Base-by-base conservation (phyloP, 1,140 invertebrate genomes). In the Eumaeus atala region DNA sequence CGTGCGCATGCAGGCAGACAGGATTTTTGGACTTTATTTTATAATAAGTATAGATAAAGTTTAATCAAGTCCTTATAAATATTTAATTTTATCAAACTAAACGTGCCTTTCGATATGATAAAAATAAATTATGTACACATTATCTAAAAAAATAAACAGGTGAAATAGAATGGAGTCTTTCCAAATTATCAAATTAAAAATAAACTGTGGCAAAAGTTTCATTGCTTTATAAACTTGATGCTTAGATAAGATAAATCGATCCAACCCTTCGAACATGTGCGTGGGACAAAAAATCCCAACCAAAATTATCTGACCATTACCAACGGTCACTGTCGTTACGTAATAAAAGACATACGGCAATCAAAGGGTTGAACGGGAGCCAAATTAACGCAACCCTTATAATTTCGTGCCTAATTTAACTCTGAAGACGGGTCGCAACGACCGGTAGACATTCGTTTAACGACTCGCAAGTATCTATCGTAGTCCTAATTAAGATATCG, bases 231-330 rank as follows among this genome's bases (percentile, higher is more conserved):
- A 44, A 44, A 16, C 14, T 16, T 14, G 14, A 9, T 17, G 40
- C 5, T 44, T 14, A 44, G 40, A 44, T 44, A 44, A 44, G 21
- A 28, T 28, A 28, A 28, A 28, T 3, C 2, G 6, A 44, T 14
- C 40, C 14, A 44, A 44, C 40, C 40, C 40, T 44, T 52, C 51
- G 42, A 40, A 42, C 38, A 40, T 7, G 18, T 52, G 38, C 16
- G 28, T 18, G n/a, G 21, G 38, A 50, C 49, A 60, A 58, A 60
- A 64, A 59, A 61, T 62, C 61, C 61, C 64, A 61, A 64, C 66
- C 58, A 61, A 67, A 66, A 70, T 61, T 61, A 70, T 70, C 66
- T 71, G 70, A 71, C 68, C 73, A 72, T 71, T 68, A 70, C 67
- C 61, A 76, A 77, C 74, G 77, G 74, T 62, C 70, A 66, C 61